Evolutionary conservation across 2,888 invertebrate genomes (phyloP).

Genomic region (Listrodromus nycthemerus): DNA sequence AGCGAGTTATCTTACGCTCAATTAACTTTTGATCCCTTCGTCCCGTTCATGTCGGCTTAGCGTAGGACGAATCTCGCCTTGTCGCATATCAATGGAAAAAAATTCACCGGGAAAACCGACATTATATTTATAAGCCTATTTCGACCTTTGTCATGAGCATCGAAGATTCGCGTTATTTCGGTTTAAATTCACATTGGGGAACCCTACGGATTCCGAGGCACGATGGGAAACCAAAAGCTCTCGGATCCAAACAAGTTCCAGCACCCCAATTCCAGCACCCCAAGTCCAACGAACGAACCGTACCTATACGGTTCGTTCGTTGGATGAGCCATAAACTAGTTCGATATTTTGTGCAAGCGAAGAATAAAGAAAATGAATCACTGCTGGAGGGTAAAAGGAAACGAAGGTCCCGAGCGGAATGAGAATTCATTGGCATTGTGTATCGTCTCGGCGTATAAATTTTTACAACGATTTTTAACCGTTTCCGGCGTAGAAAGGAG

Average conservation of each 20-base stretch:
- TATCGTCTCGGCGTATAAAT: constrained; percentile 33
- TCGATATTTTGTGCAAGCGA: constrained; percentile 44
- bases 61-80: not conserved
- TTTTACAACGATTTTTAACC: constrained; percentile 45
- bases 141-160: constrained; percentile 48
- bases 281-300: too few relatives aligned
- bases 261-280: constrained; percentile 35
- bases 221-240: constrained; percentile 8
- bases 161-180: constrained; percentile 41
- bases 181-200: constrained; percentile 18
- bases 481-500: constrained; percentile 38
- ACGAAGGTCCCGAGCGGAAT: constrained; percentile 11
- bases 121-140: constrained; percentile 65
- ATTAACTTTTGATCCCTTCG: constrained; percentile 28
- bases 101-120: constrained; percentile 41
- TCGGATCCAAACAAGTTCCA: constrained; percentile 40
- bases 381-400: constrained; percentile 15
- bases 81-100: constrained; percentile 10
- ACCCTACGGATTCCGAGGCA: constrained; percentile 38
- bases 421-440: constrained; percentile 43
- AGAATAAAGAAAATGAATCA: constrained; percentile 49
- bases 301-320: constrained; percentile 41
- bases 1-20: constrained; percentile 31
- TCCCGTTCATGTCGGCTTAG: constrained; percentile 1
- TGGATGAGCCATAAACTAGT: constrained; percentile 51